Conservation (phyloP, 2,797 vertebrate species). For the Acanthopagrus latus region DNA sequence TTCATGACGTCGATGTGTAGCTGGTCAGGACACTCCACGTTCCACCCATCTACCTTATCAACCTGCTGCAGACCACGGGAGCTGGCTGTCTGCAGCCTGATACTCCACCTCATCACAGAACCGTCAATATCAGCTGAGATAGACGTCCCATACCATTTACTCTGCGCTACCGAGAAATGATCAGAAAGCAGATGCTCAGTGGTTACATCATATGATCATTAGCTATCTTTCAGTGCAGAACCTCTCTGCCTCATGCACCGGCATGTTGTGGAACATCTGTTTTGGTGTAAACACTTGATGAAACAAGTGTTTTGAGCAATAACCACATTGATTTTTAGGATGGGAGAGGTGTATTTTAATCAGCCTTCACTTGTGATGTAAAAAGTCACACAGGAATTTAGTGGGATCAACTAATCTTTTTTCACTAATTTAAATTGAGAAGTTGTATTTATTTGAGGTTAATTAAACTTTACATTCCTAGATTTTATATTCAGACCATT, state of each 20-base stretch:
- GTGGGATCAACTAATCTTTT: no score
- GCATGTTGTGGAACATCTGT: neutral
- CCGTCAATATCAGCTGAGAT: slow-evolving; percentile 29
- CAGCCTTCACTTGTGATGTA: no score
- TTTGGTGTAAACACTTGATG: no score
- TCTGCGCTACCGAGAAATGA: slow-evolving; percentile 8
- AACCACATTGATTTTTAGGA: neutral
- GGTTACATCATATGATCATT: slow-evolving; percentile 32
- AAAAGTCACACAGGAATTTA: no score
- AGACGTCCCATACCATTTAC: slow-evolving; percentile 13
- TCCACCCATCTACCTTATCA: slow-evolving; percentile 77
- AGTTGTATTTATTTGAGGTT: no score
- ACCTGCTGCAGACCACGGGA: slow-evolving; percentile 44
- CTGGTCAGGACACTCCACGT: neutral
- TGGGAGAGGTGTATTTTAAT: neutral
- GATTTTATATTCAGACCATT: no score
- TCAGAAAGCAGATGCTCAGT: slow-evolving; percentile 29
- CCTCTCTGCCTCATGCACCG: neutral
- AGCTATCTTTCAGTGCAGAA: slow-evolving; percentile 3
- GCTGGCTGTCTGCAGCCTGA: slow-evolving; percentile 31
- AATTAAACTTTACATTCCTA: no score
- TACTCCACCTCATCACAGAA: slow-evolving; percentile 35
- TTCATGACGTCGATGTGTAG: slow-evolving; percentile 17
- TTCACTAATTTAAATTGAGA: no score
- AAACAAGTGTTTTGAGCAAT: neutral